Evolutionary conservation across 2,797 vertebrate species (phyloP).

Genomic region (Molossus alvarezi): DNA sequence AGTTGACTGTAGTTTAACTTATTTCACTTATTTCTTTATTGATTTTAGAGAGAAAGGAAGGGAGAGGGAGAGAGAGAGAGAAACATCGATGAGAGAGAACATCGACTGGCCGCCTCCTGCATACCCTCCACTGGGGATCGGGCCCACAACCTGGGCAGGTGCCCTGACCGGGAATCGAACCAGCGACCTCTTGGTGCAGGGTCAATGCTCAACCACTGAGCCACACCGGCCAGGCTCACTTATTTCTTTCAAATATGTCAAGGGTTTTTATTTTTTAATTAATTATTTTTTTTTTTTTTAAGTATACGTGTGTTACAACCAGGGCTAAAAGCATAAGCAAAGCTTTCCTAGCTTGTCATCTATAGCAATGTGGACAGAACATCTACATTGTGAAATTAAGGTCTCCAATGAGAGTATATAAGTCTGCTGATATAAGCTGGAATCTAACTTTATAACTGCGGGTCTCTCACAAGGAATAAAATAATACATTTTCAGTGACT

Average conservation of each 20-base stretch:
- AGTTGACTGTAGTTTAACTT: slow-evolving; percentile 13
- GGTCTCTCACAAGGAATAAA: not conserved
- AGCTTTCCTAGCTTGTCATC: not conserved
- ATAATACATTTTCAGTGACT: not conserved
- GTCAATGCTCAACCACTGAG: too few relatives aligned
- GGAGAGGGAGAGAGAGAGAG: too few relatives aligned
- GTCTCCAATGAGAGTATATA: not conserved
- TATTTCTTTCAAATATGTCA: slow-evolving; percentile 48
- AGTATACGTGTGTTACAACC: slow-evolving; percentile 10
- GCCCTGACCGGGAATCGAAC: too few relatives aligned
- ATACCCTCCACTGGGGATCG: too few relatives aligned
- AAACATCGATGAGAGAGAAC: too few relatives aligned
- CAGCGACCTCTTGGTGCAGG: too few relatives aligned
- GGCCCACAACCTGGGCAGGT: too few relatives aligned
- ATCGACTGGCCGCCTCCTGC: too few relatives aligned
- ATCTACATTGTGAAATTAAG: not conserved
- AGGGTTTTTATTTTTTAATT: slow-evolving; percentile 18
- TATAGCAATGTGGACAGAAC: not conserved
- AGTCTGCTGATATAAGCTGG: not conserved
- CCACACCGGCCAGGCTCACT: not conserved
- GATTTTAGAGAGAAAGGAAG: too few relatives aligned
- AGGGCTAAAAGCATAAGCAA: not conserved
- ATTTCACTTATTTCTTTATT: slow-evolving; percentile 18
- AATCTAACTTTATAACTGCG: not conserved
- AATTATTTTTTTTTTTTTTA: not conserved